Base-by-base conservation (phyloP, 2,888 invertebrate species). In the Volucella inflata region DNA sequence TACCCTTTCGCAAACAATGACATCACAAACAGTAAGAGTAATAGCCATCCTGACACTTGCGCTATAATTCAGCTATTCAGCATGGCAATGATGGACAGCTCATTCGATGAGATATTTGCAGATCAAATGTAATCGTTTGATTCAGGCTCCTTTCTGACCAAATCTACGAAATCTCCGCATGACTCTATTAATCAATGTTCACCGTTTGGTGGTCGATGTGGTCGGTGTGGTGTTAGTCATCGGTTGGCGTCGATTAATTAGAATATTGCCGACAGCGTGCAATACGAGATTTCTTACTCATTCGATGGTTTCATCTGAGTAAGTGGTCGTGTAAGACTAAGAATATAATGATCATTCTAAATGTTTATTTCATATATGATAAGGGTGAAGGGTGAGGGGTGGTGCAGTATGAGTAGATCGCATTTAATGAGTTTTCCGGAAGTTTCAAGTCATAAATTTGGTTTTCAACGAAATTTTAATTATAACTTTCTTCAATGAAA, bases 171-270 rank as follows among this genome's bases (percentile, higher is more conserved):
- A 21, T 21, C 21, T 4, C 21, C 21, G 4, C 21, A 8, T 42
- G 8, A 17, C 40, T 60, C 9, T 62, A 62, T 62, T 44, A 30
- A 62, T 62, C 44, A 44, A 62, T 44, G 44, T 44, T 44, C 44
- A n/a, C 21, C 12, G n/a, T 55, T 44, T 10, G 42, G 55, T 44
- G 53, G 68, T 55, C 44, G 14, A 46, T 14, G 46, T 14, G 12
- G 12, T 14, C 46, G 46, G 12, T 46, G 42, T 46, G 50, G 53
- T 55, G 55, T 55, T 68, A 55, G 16, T 55, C 30, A 44, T 12
- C 12, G 12, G 12, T 46, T 12, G 11, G 8, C 68, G 21, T 68
- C 55, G 44, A 55, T 55, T 44, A 55, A 55, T 55, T 40, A 68
- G 16, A 55, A n/a, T 68, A 68, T 68, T 68, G 14, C 46, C 12